Evolutionary conservation across 2,113 vertebrate species (phyloP).

Genomic region (Ancistrus triradiatus): DNA sequence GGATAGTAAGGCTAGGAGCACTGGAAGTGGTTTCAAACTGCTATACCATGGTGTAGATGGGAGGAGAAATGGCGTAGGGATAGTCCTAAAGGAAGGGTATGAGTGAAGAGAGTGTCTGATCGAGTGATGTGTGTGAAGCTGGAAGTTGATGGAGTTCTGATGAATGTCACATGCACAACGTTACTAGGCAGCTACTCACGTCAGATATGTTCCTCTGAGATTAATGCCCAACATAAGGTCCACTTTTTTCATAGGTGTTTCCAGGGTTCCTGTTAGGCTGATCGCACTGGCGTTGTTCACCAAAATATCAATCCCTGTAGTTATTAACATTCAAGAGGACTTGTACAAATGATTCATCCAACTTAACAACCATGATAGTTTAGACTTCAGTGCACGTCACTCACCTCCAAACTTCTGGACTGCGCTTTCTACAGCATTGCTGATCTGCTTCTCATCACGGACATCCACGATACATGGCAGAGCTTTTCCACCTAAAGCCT

Average conservation of each 20-base stretch:
- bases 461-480: constrained; percentile 90
- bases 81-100: no score
- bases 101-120: no score
- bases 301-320: constrained; percentile 87
- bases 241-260: constrained; percentile 87
- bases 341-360: not conserved
- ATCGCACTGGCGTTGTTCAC: constrained; percentile 98
- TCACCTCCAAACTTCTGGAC: constrained; percentile 89
- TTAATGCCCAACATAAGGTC: constrained; percentile 96
- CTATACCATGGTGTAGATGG: no score
- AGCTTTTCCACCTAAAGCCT: constrained; percentile 85
- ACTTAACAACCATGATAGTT: not conserved
- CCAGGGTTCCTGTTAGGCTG: constrained; percentile 87
- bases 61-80: no score
- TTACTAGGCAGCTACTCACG: constrained; percentile 67
- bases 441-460: constrained; percentile 86
- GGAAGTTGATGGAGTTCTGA: no score
- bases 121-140: no score
- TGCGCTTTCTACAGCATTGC: constrained; percentile 77
- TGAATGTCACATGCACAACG: no score
- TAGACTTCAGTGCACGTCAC: not conserved
- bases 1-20: no score
- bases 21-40: no score
- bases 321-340: constrained; percentile 6
- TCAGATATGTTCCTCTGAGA: constrained; percentile 89